Base-by-base conservation (phyloP, 2,113 vertebrate genomes). In the Gyps fulvus region DNA sequence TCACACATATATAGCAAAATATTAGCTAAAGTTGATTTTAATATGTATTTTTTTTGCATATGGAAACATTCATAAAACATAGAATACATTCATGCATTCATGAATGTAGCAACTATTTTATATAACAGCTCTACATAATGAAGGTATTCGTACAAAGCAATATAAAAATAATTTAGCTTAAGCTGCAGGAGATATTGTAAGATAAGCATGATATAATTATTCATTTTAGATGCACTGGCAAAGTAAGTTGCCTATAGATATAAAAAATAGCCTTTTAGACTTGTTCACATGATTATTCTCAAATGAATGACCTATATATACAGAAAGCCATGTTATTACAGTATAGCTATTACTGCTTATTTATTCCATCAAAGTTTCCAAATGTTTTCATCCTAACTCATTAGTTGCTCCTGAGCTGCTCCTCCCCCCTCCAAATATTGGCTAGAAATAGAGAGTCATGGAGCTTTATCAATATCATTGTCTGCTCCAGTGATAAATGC, bases 91-190 rank as follows among this genome's bases (percentile, higher is more conserved):
- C 9, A 38, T 31, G 17, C 31, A 67, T 62, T 71, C 42, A 29
- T 42, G 10, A 87, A 92, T 13, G 25, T 36, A 87, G 15, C 20
- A 70, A 42, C 25, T 42, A 36, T 10, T 80, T 83, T 40, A 38
- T n/a, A 82, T 32, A 83, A 74, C 36, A 85, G 27, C 20, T 85
- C 26, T 22, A 79, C 17, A 70, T 36, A 79, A 74, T n/a, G 22
- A 73, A 87, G 16, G 6, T 36, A 32, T 74, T 79, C 45, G 91
- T 67, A 69, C 27, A 43, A 94, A 88, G 42, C 45, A 76, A 38
- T 52, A 59, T 63, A 43, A 94, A 94, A 27, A n/a, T 32, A 83
- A 77, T 71, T n/a, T 32, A 87, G 22, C 45, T 90, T 89, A 85
- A 85, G 20, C 21, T 76, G 31, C 22, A 80, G 29, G 38, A 86